phyloP scores from a whole-genome alignment of 2,113 vertebrate genomes.

The Myanophis thanlyinensis region DNA sequence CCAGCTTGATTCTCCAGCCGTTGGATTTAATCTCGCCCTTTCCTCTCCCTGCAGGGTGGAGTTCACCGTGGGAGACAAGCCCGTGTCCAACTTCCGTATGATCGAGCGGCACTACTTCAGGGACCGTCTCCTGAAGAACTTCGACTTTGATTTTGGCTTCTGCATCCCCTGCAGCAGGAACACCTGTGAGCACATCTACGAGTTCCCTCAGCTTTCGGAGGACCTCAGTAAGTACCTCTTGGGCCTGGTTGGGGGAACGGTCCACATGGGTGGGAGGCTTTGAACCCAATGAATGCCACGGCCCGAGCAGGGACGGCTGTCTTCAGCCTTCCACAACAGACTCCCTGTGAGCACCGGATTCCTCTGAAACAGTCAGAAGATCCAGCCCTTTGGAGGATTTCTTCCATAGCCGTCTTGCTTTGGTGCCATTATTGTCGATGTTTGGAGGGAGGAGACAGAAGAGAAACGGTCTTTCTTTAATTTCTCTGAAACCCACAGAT shows the following conservation, averaged over 20 bases:
- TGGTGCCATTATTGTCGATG: not conserved
- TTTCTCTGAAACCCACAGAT: not conserved
- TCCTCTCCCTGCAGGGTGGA: constrained; percentile 81
- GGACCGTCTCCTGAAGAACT: constrained; percentile 94
- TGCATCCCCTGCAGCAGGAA: constrained; percentile 98
- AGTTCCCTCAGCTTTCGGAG: constrained; percentile 96
- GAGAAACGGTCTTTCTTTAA: not conserved
- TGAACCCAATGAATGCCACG: too few species aligned
- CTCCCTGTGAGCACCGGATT: not conserved
- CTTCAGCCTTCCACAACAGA: not conserved
- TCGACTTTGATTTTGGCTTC: constrained; percentile 98
- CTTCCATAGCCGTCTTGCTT: not conserved
- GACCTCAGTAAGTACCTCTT: constrained; percentile 85
- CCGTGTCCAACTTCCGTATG: constrained; percentile 95
- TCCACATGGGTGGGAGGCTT: not conserved
- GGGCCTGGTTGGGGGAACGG: fast-evolving
- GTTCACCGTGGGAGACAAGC: constrained; percentile 94
- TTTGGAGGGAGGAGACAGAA: not conserved
- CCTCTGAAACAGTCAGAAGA: not conserved
- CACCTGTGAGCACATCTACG: constrained; percentile 98
- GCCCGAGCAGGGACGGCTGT: not conserved
- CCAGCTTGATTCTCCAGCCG: not conserved
- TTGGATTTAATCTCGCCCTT: not conserved
- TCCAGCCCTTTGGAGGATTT: not conserved
- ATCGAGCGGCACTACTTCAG: constrained; percentile 98